Percentiles rank a stretch among this genome's conserved stretches.
Evolutionary conservation across 2,797 vertebrate genomes (phyloP).

Genomic region (Malacoctenus gilli): DNA sequence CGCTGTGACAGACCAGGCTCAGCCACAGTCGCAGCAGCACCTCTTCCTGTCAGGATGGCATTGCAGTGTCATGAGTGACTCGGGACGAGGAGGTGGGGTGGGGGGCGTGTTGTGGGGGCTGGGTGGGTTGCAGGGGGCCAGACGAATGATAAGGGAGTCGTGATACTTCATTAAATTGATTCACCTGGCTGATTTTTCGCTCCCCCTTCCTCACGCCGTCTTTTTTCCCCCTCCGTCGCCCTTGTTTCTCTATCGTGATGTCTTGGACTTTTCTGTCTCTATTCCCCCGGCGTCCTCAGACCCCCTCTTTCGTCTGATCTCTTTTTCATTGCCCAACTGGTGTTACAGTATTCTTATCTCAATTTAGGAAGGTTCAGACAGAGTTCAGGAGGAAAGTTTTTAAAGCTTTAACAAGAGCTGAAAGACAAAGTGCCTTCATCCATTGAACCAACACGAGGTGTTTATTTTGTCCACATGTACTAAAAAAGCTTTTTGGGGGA

Average conservation of each 20-base stretch:
- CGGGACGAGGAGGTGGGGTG: slow-evolving; percentile 19
- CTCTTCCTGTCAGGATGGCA: slow-evolving; percentile 38
- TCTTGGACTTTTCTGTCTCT: not conserved
- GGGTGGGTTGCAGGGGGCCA: no score
- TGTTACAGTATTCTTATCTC: not conserved
- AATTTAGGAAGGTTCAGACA: not conserved
- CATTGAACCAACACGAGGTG: no score
- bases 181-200: slow-evolving; percentile 51
- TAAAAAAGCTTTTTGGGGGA: no score
- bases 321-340: not conserved
- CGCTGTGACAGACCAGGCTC: slow-evolving; percentile 34
- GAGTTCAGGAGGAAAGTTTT: no score
- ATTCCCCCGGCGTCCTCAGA: not conserved
- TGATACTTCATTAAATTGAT: slow-evolving; percentile 70
- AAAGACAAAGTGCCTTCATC: no score
- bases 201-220: slow-evolving; percentile 3
- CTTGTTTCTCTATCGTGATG: slow-evolving; percentile 25
- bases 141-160: slow-evolving; percentile 40
- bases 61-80: slow-evolving; percentile 25
- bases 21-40: slow-evolving; percentile 49
- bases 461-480: no score
- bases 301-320: not conserved
- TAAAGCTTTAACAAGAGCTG: not conserved
- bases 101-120: no score
- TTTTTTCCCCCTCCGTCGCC: slow-evolving; percentile 25